Evolutionary conservation across 2,113 vertebrate genomes (phyloP).

Genomic region (Paratilapia polleni): DNA sequence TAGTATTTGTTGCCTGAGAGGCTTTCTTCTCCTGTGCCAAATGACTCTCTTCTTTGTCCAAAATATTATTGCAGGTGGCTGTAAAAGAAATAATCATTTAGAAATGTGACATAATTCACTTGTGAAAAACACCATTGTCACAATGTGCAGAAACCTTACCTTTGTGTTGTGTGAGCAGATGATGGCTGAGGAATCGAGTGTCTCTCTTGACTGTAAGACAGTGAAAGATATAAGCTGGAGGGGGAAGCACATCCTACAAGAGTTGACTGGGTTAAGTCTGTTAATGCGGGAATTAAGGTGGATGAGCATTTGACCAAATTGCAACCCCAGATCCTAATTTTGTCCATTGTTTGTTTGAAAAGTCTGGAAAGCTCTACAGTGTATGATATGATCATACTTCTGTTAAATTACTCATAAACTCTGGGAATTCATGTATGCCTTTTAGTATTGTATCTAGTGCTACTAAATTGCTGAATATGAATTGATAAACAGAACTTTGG

Average conservation of each 20-base stretch:
- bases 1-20: constrained; percentile 41
- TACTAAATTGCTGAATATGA: background rate
- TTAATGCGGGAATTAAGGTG: constrained; percentile 79
- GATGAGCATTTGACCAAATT: constrained; percentile 72
- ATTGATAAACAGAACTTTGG: background rate
- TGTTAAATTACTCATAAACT: background rate
- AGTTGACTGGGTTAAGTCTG: constrained; percentile 77
- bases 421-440: background rate
- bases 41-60: constrained; percentile 5
- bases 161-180: constrained; percentile 20
- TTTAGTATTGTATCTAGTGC: background rate
- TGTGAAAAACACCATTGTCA: background rate
- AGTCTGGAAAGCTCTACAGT: background rate
- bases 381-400: background rate
- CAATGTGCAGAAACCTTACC: constrained; percentile 42
- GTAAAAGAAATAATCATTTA: background rate
- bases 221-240: constrained; percentile 55
- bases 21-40: constrained; percentile 1
- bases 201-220: constrained; percentile 19
- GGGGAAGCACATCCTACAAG: constrained; percentile 59
- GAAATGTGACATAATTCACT: background rate
- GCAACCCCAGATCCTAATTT: constrained; percentile 42
- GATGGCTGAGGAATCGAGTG: constrained; percentile 22
- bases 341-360: constrained; percentile 6
- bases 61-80: background rate